These are phyloP conservation scores for Colossoma macropomum DNA, from an alignment of 2,113 vertebrate species.

Conservation along the genomic window DNA sequence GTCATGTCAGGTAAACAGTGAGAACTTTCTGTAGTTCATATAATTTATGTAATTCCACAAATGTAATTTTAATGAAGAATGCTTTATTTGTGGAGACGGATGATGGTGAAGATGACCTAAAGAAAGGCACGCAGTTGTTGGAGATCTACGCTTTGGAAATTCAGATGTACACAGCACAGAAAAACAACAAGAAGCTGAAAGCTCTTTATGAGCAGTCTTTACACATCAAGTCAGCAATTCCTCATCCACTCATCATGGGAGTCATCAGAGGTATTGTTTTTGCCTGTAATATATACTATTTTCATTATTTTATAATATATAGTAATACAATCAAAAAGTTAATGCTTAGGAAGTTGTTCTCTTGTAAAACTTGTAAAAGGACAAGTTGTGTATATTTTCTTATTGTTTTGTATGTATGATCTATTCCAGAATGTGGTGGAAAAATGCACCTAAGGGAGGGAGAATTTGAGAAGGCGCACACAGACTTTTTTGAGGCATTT, in stretches of 20 bases:
- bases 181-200: conserved; percentile 99
- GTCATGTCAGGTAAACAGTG: conserved; percentile 92
- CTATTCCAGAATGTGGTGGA: conserved; percentile 91
- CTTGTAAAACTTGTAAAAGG: no score
- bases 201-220: conserved; percentile 98
- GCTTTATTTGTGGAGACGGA: conserved; percentile 83
- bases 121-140: conserved; percentile 97
- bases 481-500: conserved; percentile 99
- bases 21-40: not conserved
- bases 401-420: not conserved
- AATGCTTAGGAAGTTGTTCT: not conserved
- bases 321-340: not conserved
- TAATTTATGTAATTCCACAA: not conserved
- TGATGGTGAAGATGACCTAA: conserved; percentile 98
- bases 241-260: conserved; percentile 98
- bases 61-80: not conserved
- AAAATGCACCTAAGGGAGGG: conserved; percentile 99
- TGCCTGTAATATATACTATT: not conserved
- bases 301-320: not conserved
- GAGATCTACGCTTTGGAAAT: conserved; percentile 99
- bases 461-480: conserved; percentile 99
- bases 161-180: conserved; percentile 99
- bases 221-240: conserved; percentile 99
- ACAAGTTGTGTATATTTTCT: not conserved
- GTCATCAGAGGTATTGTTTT: conserved; percentile 91